These are phyloP conservation scores for Microtus montanus DNA, from an alignment of 2,113 vertebrate species.

Conservation along the genomic window DNA sequence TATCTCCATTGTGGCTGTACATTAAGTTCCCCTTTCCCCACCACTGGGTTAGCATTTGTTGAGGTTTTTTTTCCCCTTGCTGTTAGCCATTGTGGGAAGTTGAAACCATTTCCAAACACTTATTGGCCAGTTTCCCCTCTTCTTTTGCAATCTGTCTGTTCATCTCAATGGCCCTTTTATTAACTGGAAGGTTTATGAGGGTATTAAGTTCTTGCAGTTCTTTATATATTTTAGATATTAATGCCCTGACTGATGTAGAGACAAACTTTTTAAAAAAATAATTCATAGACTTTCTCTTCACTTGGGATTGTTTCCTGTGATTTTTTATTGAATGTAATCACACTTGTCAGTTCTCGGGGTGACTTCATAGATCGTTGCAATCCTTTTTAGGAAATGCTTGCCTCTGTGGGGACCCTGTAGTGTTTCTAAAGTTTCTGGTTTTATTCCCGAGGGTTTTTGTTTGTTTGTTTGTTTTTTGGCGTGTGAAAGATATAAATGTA, in stretches of 20 bases:
- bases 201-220: not conserved
- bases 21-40: not conserved
- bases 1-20: not conserved
- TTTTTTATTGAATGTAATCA: not conserved
- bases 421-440: not conserved
- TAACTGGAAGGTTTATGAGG: not conserved
- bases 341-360: not conserved
- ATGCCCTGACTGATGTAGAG: not conserved
- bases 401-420: not conserved
- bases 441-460: not conserved
- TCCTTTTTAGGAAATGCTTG: not conserved
- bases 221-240: not conserved
- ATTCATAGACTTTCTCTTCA: not conserved
- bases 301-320: not conserved
- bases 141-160: not conserved
- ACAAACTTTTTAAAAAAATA: too few species aligned
- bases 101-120: not conserved
- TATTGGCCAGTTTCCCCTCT: not conserved
- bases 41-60: not conserved
- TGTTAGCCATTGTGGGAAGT: not conserved
- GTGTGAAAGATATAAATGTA: not conserved
- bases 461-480: not conserved
- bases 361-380: not conserved
- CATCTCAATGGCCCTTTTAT: not conserved
- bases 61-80: not conserved